phyloP scores from a whole-genome alignment of 2,888 invertebrate genomes.

The Drosophila mulleri region DNA sequence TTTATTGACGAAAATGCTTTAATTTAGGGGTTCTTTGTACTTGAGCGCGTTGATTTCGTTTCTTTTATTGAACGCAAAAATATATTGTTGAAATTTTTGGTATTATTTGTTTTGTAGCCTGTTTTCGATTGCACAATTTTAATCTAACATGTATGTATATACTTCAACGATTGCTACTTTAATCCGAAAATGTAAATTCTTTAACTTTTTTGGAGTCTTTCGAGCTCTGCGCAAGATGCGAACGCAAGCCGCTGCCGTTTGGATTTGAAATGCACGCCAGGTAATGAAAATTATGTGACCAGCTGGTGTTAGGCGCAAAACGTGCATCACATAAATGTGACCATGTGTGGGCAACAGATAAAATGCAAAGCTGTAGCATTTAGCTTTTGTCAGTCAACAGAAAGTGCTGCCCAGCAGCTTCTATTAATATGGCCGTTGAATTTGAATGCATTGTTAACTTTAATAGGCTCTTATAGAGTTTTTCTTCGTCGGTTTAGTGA shows the following conservation, averaged over 20 bases:
- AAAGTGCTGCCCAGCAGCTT: conserved; percentile 26
- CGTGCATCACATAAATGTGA: conserved; percentile 1
- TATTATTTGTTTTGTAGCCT: conserved; percentile 17
- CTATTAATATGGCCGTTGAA: neutral
- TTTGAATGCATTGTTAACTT: neutral
- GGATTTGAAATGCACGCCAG: conserved; percentile 76
- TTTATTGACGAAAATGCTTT: conserved; percentile 18
- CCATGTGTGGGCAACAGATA: neutral
- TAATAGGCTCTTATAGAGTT: neutral
- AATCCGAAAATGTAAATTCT: neutral
- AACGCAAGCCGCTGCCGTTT: conserved; percentile 75
- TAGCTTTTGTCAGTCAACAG: conserved; percentile 16
- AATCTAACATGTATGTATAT: conserved; percentile 17
- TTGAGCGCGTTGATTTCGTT: conserved; percentile 35
- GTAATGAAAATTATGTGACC: conserved; percentile 59
- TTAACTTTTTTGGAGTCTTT: conserved; percentile 12
- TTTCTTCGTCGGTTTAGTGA: conserved; percentile 21
- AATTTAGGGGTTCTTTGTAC: conserved; percentile 13
- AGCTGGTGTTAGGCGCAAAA: neutral
- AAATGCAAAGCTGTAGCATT: conserved; percentile 14
- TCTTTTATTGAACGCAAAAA: conserved; percentile 26
- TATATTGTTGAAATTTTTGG: conserved; percentile 2
- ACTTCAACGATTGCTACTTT: conserved; percentile 58
- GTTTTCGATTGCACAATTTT: conserved; percentile 50
- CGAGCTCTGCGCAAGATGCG: conserved; percentile 63